Percentiles rank a stretch among this genome's conserved stretches.
Conservation (phyloP, 2,888 invertebrate species). For the Dexiosoma caninum region DNA sequence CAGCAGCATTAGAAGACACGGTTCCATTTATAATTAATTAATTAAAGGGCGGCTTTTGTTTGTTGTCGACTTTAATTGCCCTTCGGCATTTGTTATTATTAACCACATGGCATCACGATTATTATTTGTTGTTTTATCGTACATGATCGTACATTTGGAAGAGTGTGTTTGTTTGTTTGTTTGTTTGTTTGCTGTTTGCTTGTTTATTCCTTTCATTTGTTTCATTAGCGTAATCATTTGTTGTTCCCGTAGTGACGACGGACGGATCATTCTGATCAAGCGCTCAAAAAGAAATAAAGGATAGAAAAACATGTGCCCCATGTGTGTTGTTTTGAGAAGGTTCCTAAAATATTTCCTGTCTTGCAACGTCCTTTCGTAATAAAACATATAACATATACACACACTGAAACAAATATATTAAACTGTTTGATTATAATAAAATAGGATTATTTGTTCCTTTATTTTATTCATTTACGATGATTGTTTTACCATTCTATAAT, state of each 20-base stretch:
- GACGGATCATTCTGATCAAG: background rate
- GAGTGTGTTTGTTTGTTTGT: constrained; percentile 20
- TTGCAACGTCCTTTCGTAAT: constrained; percentile 45
- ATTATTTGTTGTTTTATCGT: constrained; percentile 60
- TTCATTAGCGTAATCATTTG: constrained; percentile 39
- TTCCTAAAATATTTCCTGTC: constrained; percentile 45
- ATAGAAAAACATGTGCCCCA: constrained; percentile 36
- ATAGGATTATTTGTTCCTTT: constrained; percentile 36
- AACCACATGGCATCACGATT: constrained; percentile 64
- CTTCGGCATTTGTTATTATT: constrained; percentile 73
- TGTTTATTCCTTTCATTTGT: constrained; percentile 30
- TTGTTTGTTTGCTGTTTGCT: constrained; percentile 42
- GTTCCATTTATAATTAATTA: constrained; percentile 76
- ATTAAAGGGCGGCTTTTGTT: constrained; percentile 74
- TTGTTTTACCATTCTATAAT: constrained; percentile 52
- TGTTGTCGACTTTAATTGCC: constrained; percentile 70
- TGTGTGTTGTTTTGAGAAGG: background rate
- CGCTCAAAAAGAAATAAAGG: background rate
- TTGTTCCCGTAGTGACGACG: constrained; percentile 21
- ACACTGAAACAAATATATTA: constrained; percentile 52
- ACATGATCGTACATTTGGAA: background rate
- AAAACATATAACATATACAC: too few species aligned
- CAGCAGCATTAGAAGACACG: constrained; percentile 26
- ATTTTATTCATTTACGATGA: constrained; percentile 27
- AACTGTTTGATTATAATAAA: constrained; percentile 62